Evolutionary conservation across 2,888 invertebrate genomes (phyloP).

Genomic region (Dyspetes luteomarginatus): DNA sequence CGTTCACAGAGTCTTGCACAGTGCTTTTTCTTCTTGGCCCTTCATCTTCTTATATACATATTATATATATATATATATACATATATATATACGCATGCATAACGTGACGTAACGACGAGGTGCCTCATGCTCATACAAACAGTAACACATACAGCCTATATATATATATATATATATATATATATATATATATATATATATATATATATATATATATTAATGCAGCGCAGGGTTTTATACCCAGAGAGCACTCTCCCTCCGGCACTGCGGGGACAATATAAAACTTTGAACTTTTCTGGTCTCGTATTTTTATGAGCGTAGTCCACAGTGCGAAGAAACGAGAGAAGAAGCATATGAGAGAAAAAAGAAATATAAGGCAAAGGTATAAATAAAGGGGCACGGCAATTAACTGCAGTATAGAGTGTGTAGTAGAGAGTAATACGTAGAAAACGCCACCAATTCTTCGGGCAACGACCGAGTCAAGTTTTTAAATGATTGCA

Average conservation of each 20-base stretch:
- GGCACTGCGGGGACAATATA: constrained; percentile 63
- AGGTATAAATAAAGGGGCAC: constrained; percentile 45
- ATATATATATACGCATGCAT: neutral
- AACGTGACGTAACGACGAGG: neutral
- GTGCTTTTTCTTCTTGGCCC: constrained; percentile 25
- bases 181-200: too few species aligned
- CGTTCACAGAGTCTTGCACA: constrained; percentile 46
- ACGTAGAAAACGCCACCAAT: neutral
- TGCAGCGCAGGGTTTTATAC: neutral
- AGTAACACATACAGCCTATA: neutral
- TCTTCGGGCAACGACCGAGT: neutral
- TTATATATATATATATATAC: neutral
- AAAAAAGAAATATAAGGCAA: constrained; percentile 61
- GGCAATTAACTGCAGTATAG: constrained; percentile 48
- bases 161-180: neutral
- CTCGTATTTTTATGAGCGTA: constrained; percentile 75
- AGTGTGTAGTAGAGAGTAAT: constrained; percentile 9
- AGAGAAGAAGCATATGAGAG: constrained; percentile 6
- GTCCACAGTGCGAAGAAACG: constrained; percentile 55
- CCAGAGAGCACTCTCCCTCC: constrained; percentile 30
- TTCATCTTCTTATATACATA: constrained; percentile 14
- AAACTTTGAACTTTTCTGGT: constrained; percentile 69
- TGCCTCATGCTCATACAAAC: constrained; percentile 15
- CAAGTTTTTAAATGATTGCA: neutral
- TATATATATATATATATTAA: neutral